Conservation (phyloP, 2,113 vertebrate genomes). For the Bambusicola thoracicus region DNA sequence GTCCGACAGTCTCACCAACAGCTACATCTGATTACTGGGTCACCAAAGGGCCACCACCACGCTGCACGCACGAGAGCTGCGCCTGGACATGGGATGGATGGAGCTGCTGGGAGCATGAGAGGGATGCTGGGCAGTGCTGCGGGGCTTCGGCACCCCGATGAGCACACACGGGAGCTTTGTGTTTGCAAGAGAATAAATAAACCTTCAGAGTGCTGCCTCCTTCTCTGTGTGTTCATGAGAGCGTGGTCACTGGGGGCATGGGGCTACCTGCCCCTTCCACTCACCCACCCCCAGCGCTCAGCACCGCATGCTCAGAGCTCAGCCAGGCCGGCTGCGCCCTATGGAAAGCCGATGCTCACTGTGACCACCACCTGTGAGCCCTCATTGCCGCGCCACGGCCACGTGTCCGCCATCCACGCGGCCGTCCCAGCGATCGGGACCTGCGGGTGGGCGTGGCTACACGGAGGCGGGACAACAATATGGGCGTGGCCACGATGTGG, state of each 20-base stretch:
- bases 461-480: not conserved
- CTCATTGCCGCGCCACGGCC: no score
- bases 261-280: not conserved
- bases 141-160: not conserved
- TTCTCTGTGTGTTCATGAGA: not conserved
- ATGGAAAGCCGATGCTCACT: no score
- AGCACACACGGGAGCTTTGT: not conserved
- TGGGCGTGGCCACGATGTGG: not conserved
- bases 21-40: conserved; percentile 84
- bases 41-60: conserved; percentile 14
- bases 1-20: conserved; percentile 62
- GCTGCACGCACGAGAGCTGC: not conserved
- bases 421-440: not conserved
- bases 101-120: accelerated
- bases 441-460: not conserved
- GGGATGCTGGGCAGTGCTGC: not conserved
- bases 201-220: not conserved
- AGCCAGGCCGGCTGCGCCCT: no score
- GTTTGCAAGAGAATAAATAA: not conserved
- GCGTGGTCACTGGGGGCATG: no score
- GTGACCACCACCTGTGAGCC: no score
- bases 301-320: no score
- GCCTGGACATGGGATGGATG: accelerated
- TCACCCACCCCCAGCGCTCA: not conserved
- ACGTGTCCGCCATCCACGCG: not conserved